These are phyloP conservation scores for Meriones psammophilus DNA, from an alignment of 2,797 vertebrate species.

Conservation along the genomic window DNA sequence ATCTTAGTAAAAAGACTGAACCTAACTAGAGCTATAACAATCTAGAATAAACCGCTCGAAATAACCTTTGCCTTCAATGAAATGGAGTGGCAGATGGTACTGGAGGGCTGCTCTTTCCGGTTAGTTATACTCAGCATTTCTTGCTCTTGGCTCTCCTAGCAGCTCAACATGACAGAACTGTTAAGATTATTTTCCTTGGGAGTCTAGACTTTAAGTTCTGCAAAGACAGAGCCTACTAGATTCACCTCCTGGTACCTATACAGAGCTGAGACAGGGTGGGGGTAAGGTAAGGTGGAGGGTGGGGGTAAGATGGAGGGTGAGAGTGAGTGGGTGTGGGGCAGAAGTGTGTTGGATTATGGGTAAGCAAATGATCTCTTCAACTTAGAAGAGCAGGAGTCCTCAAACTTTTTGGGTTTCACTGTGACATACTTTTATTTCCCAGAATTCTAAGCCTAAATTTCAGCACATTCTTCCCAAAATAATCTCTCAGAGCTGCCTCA, in stretches of 20 bases:
- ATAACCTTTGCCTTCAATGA: conserved; percentile 37
- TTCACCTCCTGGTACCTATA: neutral
- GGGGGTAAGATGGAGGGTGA: neutral
- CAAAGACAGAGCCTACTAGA: neutral
- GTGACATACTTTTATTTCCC: conserved; percentile 2
- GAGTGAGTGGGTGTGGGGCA: neutral
- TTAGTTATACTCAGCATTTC: neutral
- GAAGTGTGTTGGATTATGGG: neutral
- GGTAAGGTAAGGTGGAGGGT: neutral
- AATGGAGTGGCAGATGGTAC: neutral
- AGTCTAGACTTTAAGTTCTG: neutral
- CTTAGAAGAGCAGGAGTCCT: neutral
- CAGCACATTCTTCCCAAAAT: neutral
- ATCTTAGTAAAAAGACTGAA: conserved; percentile 24
- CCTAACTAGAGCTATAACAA: neutral
- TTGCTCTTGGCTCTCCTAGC: neutral
- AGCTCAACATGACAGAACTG: neutral
- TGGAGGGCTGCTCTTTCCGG: neutral
- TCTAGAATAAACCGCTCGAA: conserved; percentile 30
- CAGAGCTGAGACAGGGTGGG: neutral
- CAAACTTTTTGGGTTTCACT: neutral
- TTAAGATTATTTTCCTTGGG: neutral
- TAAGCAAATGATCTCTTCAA: neutral
- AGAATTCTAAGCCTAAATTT: conserved; percentile 38
- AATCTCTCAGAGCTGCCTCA: neutral